Conservation (phyloP, 2,888 invertebrate genomes). For the Hypercompe scribonia region DNA sequence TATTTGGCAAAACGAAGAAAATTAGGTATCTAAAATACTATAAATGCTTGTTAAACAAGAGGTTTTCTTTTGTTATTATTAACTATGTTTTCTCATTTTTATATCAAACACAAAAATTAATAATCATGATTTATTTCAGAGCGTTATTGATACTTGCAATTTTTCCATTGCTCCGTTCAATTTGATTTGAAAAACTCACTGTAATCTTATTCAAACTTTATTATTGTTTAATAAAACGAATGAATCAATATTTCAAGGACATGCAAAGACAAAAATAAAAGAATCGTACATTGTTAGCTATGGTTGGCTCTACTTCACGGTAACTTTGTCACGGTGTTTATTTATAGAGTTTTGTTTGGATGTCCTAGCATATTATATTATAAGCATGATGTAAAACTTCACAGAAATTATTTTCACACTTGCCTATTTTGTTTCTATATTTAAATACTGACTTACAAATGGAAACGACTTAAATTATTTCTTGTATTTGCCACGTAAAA, state of each 20-base stretch:
- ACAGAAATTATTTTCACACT: not conserved
- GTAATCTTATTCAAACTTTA: not conserved
- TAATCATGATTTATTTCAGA: not conserved
- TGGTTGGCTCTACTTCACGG: conserved; percentile 8
- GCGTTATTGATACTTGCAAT: not conserved
- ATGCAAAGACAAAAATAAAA: conserved; percentile 5
- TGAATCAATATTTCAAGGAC: not conserved
- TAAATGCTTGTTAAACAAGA: too few relatives aligned
- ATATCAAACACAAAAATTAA: not conserved
- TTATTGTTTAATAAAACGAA: not conserved
- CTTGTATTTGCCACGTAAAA: too few relatives aligned
- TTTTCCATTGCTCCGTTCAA: not conserved
- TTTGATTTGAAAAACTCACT: not conserved
- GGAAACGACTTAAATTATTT: too few relatives aligned
- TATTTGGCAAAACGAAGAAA: too few relatives aligned
- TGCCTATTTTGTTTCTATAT: not conserved
- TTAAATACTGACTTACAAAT: too few relatives aligned
- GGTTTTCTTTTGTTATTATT: not conserved
- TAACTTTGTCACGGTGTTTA: not conserved
- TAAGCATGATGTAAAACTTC: not conserved
- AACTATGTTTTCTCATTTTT: not conserved
- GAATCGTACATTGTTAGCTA: not conserved
- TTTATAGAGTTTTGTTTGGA: not conserved
- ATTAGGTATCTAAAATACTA: too few relatives aligned
- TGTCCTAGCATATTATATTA: not conserved